These are phyloP conservation scores for Alsophila aescularia DNA, from an alignment of 2,888 invertebrate genomes.

Conservation along the genomic window DNA sequence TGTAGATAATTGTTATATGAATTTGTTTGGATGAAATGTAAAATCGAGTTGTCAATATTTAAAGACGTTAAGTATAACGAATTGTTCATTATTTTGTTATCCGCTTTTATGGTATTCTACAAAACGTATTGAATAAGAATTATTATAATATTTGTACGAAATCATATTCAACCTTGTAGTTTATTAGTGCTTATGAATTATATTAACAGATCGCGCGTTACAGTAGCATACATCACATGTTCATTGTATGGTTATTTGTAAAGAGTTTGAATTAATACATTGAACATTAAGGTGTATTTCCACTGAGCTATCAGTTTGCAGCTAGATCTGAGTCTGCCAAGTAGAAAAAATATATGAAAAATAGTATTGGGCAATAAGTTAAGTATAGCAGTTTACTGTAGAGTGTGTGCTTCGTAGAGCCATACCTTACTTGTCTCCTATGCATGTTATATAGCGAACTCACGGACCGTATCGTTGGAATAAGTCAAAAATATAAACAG, in stretches of 20 bases:
- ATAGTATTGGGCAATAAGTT: too few species aligned
- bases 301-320: too few species aligned
- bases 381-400: not conserved
- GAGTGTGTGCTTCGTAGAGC: not conserved
- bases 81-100: slow-evolving; percentile 10
- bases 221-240: not conserved
- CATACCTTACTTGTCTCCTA: too few species aligned
- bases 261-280: not conserved
- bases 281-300: not conserved
- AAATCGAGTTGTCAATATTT: not conserved
- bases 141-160: slow-evolving; percentile 8
- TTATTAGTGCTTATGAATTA: slow-evolving; percentile 8
- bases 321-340: too few species aligned
- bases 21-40: not conserved
- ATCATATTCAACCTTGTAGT: slow-evolving; percentile 2
- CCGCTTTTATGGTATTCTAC: slow-evolving; percentile 11
- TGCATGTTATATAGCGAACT: not conserved
- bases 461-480: slow-evolving; percentile 4
- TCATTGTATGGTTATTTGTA: not conserved
- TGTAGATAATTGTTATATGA: not conserved
- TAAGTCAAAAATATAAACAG: too few species aligned
- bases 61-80: slow-evolving; percentile 1
- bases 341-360: too few species aligned
- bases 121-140: slow-evolving; percentile 8
- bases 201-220: not conserved